Percentiles rank a stretch among this genome's conserved stretches.
These are phyloP conservation scores for Pyxicephalus adspersus DNA, from an alignment of 2,113 vertebrate genomes.

Conservation along the genomic window DNA sequence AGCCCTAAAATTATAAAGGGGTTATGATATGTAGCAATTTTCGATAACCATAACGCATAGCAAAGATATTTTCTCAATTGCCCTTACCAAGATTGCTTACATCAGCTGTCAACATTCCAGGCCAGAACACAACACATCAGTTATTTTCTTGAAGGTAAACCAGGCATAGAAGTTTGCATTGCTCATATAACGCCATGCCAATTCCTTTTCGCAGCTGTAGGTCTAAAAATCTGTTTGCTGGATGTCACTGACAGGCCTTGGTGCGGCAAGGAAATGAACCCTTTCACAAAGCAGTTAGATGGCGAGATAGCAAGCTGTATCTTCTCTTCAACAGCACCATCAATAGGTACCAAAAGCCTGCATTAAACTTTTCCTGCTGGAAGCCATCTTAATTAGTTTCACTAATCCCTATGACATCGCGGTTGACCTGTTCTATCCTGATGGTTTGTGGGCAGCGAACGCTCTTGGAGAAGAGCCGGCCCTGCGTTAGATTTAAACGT, in stretches of 20 bases:
- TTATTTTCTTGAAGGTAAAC: not conserved
- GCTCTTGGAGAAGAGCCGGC: not conserved
- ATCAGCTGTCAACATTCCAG: too few species aligned
- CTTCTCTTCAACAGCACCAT: slow-evolving; percentile 9
- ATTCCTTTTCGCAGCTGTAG: not conserved
- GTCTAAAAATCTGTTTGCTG: not conserved
- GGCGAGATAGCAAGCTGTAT: slow-evolving; percentile 30
- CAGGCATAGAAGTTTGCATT: not conserved
- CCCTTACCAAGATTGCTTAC: too few species aligned
- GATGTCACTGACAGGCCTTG: not conserved
- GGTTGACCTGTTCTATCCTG: slow-evolving; percentile 15
- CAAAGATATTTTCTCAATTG: too few species aligned
- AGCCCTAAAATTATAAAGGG: too few species aligned
- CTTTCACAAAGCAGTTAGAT: slow-evolving; percentile 1
- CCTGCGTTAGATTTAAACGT: slow-evolving; percentile 1
- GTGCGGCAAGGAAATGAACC: not conserved
- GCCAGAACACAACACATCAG: too few species aligned
- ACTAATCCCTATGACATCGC: slow-evolving; percentile 47
- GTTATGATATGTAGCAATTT: too few species aligned
- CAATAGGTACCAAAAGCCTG: slow-evolving; percentile 3
- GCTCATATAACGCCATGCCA: not conserved
- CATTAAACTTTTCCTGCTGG: slow-evolving; percentile 21
- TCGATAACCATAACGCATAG: too few species aligned
- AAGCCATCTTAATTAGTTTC: slow-evolving; percentile 48
- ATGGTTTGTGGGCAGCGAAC: not conserved